Conservation (phyloP, 2,113 vertebrate genomes). For the Pachycephala philippinensis region DNA sequence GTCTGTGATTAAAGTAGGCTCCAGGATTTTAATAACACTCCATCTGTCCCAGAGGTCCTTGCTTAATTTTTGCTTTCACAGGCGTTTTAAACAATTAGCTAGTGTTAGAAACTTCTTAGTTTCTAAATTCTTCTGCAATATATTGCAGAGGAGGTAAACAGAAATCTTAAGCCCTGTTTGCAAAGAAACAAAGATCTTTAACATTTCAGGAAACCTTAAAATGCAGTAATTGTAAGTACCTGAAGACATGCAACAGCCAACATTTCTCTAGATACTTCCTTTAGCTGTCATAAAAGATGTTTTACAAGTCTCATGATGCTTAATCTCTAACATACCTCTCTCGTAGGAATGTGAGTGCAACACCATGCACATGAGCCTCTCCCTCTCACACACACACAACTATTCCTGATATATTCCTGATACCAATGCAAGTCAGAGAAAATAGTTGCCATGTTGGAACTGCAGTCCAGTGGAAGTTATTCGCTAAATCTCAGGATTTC, state of each 20-base stretch:
- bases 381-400: not conserved
- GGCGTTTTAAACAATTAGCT: not conserved
- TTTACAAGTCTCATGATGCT: not conserved
- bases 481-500: not conserved
- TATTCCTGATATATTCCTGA: not conserved
- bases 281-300: conserved; percentile 18
- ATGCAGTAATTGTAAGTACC: not conserved
- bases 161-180: not conserved
- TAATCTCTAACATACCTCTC: not conserved
- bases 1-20: not conserved
- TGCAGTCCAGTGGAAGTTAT: not conserved
- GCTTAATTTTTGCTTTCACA: not conserved
- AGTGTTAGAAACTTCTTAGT: not conserved
- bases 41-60: not conserved
- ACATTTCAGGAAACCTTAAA: not conserved
- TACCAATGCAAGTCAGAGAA: not conserved
- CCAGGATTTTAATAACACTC: conserved; percentile 17
- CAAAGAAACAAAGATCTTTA: not conserved
- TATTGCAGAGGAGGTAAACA: not conserved
- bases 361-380: not conserved
- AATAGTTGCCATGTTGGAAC: not conserved
- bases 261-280: conserved; percentile 4
- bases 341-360: not conserved
- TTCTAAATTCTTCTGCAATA: not conserved
- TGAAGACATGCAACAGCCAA: not conserved